A percentile compares a stretch with the other conserved stretches of the same genome.
Evolutionary conservation across 2,797 vertebrate species (phyloP).

Genomic region (Falco concolor): DNA sequence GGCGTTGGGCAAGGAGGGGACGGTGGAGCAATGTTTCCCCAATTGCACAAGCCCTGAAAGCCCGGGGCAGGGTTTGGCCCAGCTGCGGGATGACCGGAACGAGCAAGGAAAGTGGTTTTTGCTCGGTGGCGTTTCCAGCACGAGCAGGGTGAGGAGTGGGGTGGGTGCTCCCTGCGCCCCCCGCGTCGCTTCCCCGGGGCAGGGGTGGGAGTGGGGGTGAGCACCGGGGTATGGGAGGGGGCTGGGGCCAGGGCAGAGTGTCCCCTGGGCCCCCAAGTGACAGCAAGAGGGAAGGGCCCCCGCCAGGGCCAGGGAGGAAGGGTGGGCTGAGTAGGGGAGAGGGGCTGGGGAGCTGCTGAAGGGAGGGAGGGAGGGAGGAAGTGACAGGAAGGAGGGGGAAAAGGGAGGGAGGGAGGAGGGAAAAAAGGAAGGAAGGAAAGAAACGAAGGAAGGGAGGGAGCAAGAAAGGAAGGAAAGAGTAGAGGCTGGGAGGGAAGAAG

Average conservation of each 20-base stretch:
- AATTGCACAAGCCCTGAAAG: background rate
- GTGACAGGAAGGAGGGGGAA: background rate
- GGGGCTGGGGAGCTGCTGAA: too few species aligned
- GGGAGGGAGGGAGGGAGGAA: too few species aligned
- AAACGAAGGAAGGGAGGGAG: too few species aligned
- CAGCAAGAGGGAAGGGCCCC: too few species aligned
- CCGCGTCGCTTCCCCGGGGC: background rate
- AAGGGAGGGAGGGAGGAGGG: too few species aligned
- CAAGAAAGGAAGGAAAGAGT: too few species aligned
- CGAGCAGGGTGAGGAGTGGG: fast-evolving
- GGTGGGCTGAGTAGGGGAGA: too few species aligned
- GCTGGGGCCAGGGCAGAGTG: background rate
- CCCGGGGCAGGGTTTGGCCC: background rate
- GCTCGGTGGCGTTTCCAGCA: background rate
- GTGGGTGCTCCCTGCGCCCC: background rate
- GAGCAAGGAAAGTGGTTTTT: background rate
- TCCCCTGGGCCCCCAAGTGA: too few species aligned
- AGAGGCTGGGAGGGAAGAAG: too few species aligned
- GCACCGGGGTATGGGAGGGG: too few species aligned
- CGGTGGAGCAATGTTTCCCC: background rate
- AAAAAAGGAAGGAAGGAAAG: background rate
- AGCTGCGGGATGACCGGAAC: background rate
- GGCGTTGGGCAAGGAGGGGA: background rate
- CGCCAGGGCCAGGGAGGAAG: background rate
- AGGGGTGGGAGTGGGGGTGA: too few species aligned